A percentile compares a stretch with the other conserved stretches of the same genome.
Conservation (phyloP, 2,113 vertebrate species). For the Formicarius rufipectus region DNA sequence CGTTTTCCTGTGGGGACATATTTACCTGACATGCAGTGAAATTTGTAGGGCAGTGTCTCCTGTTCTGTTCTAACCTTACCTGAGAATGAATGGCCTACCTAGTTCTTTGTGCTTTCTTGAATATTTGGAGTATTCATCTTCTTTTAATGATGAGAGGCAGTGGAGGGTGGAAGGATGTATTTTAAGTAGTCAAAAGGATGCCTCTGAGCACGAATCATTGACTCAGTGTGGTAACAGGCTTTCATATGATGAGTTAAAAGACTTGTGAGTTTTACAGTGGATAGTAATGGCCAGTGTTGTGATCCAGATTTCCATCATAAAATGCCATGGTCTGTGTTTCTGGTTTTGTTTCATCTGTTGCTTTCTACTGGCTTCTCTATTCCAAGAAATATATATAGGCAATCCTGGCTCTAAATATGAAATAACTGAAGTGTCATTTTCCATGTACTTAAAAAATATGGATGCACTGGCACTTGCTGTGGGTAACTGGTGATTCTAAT, state of each 20-base stretch:
- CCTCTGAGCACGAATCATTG: neutral
- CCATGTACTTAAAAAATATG: neutral
- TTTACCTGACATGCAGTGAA: neutral
- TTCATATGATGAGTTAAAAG: neutral
- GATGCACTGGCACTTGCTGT: neutral
- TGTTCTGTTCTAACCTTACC: neutral
- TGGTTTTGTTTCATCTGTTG: neutral
- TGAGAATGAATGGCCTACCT: neutral
- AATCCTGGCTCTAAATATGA: neutral
- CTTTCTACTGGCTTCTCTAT: neutral
- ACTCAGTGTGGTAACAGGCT: neutral
- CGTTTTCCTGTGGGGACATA: neutral
- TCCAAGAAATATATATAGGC: neutral
- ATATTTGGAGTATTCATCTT: neutral
- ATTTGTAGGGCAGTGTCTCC: neutral
- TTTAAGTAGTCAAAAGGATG: neutral
- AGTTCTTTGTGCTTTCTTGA: neutral
- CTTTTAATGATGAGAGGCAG: neutral
- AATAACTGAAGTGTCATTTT: neutral
- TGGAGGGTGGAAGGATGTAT: neutral
- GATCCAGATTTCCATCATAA: neutral
- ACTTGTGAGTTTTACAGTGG: neutral
- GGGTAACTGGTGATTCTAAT: neutral
- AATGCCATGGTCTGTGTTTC: neutral
- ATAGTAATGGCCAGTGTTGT: neutral